Percentiles rank a stretch among this genome's conserved stretches.
These are phyloP conservation scores for Phycodurus eques DNA, from an alignment of 2,113 vertebrate genomes.

Conservation along the genomic window DNA sequence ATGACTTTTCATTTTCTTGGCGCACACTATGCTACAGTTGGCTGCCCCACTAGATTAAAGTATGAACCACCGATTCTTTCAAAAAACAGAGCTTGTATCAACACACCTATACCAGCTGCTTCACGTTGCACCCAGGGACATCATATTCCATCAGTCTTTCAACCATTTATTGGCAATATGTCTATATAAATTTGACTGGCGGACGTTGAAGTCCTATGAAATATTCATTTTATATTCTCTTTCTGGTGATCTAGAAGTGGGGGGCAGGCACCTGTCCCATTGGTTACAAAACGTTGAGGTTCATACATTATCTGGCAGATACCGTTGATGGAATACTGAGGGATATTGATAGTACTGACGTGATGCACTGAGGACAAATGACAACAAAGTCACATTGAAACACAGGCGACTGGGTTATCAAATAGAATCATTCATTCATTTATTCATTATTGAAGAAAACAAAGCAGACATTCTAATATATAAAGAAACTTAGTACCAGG, in stretches of 20 bases:
- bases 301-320: slow-evolving; percentile 58
- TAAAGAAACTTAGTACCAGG: neutral
- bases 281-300: slow-evolving; percentile 55
- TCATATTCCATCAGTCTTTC: slow-evolving; percentile 73
- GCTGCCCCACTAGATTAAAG: slow-evolving; percentile 47
- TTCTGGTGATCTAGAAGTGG: slow-evolving; percentile 39
- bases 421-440: slow-evolving; percentile 22
- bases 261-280: slow-evolving; percentile 45
- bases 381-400: slow-evolving; percentile 41
- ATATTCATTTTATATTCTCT: slow-evolving; percentile 72
- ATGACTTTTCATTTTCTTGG: slow-evolving; percentile 22
- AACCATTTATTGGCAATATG: slow-evolving; percentile 71
- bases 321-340: slow-evolving; percentile 50
- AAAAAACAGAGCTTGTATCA: slow-evolving; percentile 65
- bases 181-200: slow-evolving; percentile 74
- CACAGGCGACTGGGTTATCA: slow-evolving; percentile 35
- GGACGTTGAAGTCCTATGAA: slow-evolving; percentile 56
- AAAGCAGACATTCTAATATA: too few relatives aligned
- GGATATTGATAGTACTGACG: slow-evolving; percentile 41
- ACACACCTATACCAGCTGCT: slow-evolving; percentile 58
- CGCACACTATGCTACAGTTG: slow-evolving; percentile 38
- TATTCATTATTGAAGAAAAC: neutral
- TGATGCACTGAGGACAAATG: slow-evolving; percentile 26
- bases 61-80: slow-evolving; percentile 53
- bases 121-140: slow-evolving; percentile 61